Evolutionary conservation across 2,113 vertebrate species (phyloP).

Genomic region (Tautogolabrus adspersus): DNA sequence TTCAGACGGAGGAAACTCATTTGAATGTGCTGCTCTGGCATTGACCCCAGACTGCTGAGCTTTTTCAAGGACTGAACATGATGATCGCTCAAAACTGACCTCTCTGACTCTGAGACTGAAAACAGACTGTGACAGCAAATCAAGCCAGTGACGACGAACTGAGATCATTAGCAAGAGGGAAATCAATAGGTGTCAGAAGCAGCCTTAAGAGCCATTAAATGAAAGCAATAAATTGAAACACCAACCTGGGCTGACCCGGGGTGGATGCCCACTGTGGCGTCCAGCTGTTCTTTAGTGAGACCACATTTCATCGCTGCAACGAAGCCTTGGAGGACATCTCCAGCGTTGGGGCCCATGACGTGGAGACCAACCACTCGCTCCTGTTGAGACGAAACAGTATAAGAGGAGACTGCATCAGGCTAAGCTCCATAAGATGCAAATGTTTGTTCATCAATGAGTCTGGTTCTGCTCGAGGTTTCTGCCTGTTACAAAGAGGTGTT

Average conservation of each 20-base stretch:
- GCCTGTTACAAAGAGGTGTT: too few species aligned
- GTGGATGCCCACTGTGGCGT: conserved; percentile 86
- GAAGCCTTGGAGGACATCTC: conserved; percentile 90
- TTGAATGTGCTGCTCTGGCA: conserved; percentile 43
- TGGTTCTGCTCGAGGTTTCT: too few species aligned
- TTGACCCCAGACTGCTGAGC: conserved; percentile 38
- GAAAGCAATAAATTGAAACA: background rate
- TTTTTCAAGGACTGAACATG: conserved; percentile 25
- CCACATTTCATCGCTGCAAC: conserved; percentile 87
- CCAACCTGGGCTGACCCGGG: conserved; percentile 89
- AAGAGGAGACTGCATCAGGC: too few species aligned
- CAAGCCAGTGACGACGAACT: conserved; percentile 3
- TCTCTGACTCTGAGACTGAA: conserved; percentile 10
- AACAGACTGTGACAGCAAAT: conserved; percentile 5
- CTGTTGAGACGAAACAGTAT: conserved; percentile 69
- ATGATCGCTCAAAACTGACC: conserved; percentile 25
- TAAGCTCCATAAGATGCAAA: too few species aligned
- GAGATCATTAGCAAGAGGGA: background rate
- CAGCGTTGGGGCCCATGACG: conserved; percentile 87
- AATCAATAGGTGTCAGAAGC: conserved; percentile 22
- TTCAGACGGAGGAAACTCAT: conserved; percentile 57
- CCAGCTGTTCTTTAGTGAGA: conserved; percentile 86
- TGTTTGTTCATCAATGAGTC: too few species aligned
- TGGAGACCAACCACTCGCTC: conserved; percentile 89
- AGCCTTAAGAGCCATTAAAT: background rate